These are phyloP conservation scores for Cyclophora albipunctata DNA, from an alignment of 2,888 invertebrate species.

Conservation along the genomic window DNA sequence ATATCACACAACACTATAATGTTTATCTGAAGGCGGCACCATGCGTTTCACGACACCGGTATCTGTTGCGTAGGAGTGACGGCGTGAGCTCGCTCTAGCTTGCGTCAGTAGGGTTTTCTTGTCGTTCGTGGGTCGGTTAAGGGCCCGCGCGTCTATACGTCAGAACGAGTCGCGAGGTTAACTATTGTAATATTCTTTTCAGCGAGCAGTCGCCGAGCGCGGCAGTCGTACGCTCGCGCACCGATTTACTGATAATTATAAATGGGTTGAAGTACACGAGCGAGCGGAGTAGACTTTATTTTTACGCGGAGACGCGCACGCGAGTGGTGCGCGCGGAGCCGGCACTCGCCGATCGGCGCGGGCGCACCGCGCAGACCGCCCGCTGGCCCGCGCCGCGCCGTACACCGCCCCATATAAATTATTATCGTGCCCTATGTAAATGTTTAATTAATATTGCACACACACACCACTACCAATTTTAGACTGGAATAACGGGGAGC, in stretches of 20 bases:
- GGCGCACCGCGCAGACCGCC: slow-evolving; percentile 36
- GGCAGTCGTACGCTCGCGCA: slow-evolving; percentile 67
- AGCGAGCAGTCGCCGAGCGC: slow-evolving; percentile 58
- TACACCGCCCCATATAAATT: slow-evolving; percentile 39
- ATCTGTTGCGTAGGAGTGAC: slow-evolving; percentile 54
- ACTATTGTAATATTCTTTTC: slow-evolving; percentile 51
- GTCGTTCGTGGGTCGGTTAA: slow-evolving; percentile 41
- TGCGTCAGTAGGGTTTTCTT: slow-evolving; percentile 39
- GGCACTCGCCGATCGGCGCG: slow-evolving; percentile 51
- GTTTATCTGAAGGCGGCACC: slow-evolving; percentile 36
- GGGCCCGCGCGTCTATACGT: slow-evolving; percentile 42
- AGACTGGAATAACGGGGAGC: slow-evolving; percentile 60
- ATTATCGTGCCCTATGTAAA: slow-evolving; percentile 58
- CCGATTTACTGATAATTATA: slow-evolving; percentile 75
- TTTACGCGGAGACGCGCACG: slow-evolving; percentile 70
- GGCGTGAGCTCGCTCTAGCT: slow-evolving; percentile 32
- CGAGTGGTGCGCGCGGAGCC: slow-evolving; percentile 59
- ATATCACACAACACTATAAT: slow-evolving; percentile 47
- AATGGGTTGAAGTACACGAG: slow-evolving; percentile 70
- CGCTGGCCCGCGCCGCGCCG: slow-evolving; percentile 18
- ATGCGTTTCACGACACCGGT: slow-evolving; percentile 47
- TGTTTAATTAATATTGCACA: slow-evolving; percentile 68
- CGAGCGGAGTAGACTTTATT: slow-evolving; percentile 70
- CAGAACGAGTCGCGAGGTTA: slow-evolving; percentile 43
- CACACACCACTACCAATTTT: slow-evolving; percentile 52